Evolutionary conservation across 2,113 vertebrate species (phyloP).

Genomic region (Scomber japonicus): DNA sequence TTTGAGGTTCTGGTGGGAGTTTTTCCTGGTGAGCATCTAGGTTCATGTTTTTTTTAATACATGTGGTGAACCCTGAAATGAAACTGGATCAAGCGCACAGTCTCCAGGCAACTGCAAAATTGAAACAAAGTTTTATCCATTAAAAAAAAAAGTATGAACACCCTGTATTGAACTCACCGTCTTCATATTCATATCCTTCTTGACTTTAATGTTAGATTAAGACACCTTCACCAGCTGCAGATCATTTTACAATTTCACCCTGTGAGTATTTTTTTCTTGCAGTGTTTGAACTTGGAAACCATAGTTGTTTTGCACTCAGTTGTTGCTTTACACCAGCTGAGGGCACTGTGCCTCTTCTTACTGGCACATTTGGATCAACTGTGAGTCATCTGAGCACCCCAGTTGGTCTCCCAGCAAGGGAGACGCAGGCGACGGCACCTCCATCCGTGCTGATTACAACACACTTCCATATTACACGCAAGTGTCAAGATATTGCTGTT

Average conservation of each 20-base stretch:
- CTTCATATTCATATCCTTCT: too few relatives aligned
- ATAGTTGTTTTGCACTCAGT: neutral
- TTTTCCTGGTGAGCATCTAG: constrained; percentile 1
- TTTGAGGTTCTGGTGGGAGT: neutral
- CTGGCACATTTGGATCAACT: neutral
- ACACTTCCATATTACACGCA: constrained; percentile 38
- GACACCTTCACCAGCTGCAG: neutral
- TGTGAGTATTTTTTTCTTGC: too few relatives aligned
- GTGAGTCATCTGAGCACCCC: constrained; percentile 57
- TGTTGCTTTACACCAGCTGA: constrained; percentile 50
- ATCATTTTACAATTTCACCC: neutral
- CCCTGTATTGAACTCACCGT: too few relatives aligned
- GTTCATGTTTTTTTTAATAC: constrained; percentile 15
- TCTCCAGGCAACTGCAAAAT: neutral
- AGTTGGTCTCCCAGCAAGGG: constrained; percentile 69
- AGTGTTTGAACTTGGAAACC: neutral
- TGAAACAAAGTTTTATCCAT: too few relatives aligned
- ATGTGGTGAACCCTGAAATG: constrained; percentile 18
- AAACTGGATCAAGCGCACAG: constrained; percentile 1
- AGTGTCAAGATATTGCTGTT: constrained; percentile 12
- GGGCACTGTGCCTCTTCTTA: constrained; percentile 60
- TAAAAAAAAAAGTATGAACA: too few relatives aligned
- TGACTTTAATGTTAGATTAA: too few relatives aligned
- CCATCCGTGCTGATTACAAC: constrained; percentile 34
- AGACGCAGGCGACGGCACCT: constrained; percentile 55